These are phyloP conservation scores for Chiropotes sagulatus DNA, from an alignment of 2,797 vertebrate species.

Conservation along the genomic window DNA sequence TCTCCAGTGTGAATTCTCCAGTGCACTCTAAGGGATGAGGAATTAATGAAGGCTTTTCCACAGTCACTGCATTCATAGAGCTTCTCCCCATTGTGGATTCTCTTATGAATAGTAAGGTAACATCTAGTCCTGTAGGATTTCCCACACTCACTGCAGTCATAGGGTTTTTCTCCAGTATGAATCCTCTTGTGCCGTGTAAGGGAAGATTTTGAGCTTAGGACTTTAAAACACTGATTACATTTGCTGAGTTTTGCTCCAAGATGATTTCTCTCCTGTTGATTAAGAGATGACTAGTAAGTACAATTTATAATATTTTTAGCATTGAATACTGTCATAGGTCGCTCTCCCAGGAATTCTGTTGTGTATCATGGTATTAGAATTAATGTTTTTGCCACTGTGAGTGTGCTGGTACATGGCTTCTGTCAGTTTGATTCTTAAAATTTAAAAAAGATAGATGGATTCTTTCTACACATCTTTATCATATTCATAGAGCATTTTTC, in stretches of 20 bases:
- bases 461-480: background rate
- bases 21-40: slow-evolving; percentile 37
- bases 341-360: background rate
- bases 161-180: background rate
- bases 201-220: slow-evolving; percentile 19
- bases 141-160: background rate
- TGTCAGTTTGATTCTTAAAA: background rate
- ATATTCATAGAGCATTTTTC: background rate
- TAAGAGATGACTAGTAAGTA: background rate
- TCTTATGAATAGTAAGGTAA: slow-evolving; percentile 50
- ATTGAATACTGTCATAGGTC: background rate
- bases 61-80: slow-evolving; percentile 50
- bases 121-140: background rate
- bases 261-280: background rate
- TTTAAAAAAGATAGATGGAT: background rate
- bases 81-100: slow-evolving; percentile 67
- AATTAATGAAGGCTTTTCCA: slow-evolving; percentile 59
- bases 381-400: background rate
- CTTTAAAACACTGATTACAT: slow-evolving; percentile 50
- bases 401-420: background rate
- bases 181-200: slow-evolving; percentile 33
- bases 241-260: background rate
- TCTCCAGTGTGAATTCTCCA: slow-evolving; percentile 61
- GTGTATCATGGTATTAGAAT: background rate
- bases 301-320: background rate